Percentiles rank a stretch among this genome's conserved stretches.
phyloP scores from a whole-genome alignment of 2,113 vertebrate species.

The Canis aureus region DNA sequence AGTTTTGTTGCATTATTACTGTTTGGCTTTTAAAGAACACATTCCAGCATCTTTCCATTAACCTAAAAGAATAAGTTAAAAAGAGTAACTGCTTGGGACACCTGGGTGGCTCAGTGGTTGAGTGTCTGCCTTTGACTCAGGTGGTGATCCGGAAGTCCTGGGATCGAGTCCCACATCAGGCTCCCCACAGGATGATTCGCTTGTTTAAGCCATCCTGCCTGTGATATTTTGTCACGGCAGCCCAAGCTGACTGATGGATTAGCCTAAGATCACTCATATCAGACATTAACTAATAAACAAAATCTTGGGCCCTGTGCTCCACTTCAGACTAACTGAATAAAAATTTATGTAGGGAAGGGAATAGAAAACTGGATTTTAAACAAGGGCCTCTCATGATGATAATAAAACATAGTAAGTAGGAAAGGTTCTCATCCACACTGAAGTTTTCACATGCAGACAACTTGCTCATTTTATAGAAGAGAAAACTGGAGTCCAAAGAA shows the following conservation, averaged over 20 bases:
- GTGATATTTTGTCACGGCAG: background rate
- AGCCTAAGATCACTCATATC: background rate
- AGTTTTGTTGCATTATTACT: background rate
- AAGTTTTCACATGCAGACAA: background rate
- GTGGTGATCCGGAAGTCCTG: too few relatives aligned
- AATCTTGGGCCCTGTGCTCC: background rate
- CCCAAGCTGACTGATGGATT: background rate
- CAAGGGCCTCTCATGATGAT: background rate
- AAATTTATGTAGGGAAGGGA: background rate
- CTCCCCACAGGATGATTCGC: background rate
- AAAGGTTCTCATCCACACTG: background rate
- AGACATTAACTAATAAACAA: background rate
- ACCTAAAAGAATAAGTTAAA: background rate
- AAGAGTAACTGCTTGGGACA: background rate
- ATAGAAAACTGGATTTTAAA: conserved; percentile 23
- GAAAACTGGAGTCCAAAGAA: background rate
- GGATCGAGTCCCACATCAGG: too few relatives aligned
- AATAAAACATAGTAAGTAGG: background rate
- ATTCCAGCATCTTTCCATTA: background rate
- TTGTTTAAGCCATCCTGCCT: background rate
- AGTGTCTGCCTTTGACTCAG: too few relatives aligned
- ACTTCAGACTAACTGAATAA: background rate
- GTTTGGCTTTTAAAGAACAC: background rate
- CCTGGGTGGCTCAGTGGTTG: too few relatives aligned
- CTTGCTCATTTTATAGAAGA: background rate